These are phyloP conservation scores for Gymnobelideus leadbeateri DNA, from an alignment of 2,113 vertebrate species.

Conservation along the genomic window DNA sequence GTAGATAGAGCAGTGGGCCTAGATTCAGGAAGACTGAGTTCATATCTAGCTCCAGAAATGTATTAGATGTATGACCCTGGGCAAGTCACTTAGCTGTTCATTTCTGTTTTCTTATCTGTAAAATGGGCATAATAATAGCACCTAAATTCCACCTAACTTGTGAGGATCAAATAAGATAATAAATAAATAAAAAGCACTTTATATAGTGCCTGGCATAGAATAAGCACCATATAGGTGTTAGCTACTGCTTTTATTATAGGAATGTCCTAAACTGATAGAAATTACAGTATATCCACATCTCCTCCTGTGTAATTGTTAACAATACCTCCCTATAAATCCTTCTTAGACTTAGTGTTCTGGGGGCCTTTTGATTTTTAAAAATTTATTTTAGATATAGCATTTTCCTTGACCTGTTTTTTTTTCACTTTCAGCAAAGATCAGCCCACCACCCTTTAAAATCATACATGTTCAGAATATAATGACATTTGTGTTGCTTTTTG, in stretches of 20 bases:
- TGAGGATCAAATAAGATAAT: neutral
- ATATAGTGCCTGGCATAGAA: neutral
- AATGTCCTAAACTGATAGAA: neutral
- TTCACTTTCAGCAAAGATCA: neutral
- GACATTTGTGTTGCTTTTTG: neutral
- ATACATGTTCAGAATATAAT: neutral
- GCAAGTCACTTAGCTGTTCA: too few relatives aligned
- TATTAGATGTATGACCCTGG: too few relatives aligned
- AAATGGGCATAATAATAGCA: neutral
- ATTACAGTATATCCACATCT: neutral
- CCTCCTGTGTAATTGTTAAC: neutral
- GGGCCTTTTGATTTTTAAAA: neutral
- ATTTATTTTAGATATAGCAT: neutral
- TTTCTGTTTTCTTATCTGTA: too few relatives aligned
- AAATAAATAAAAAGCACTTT: neutral
- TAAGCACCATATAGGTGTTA: neutral
- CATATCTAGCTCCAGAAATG: too few relatives aligned
- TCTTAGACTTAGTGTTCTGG: neutral
- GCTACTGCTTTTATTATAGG: neutral
- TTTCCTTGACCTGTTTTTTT: neutral
- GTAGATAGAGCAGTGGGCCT: too few relatives aligned
- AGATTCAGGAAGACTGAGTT: too few relatives aligned
- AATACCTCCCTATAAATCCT: neutral
- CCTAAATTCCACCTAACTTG: neutral
- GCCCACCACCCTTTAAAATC: neutral